Evolutionary conservation across 92 coral and sea anemone species (phyloP), one percentile per base, ranked within the genome.

Genomic region (Phymanthus crucifer): DNA sequence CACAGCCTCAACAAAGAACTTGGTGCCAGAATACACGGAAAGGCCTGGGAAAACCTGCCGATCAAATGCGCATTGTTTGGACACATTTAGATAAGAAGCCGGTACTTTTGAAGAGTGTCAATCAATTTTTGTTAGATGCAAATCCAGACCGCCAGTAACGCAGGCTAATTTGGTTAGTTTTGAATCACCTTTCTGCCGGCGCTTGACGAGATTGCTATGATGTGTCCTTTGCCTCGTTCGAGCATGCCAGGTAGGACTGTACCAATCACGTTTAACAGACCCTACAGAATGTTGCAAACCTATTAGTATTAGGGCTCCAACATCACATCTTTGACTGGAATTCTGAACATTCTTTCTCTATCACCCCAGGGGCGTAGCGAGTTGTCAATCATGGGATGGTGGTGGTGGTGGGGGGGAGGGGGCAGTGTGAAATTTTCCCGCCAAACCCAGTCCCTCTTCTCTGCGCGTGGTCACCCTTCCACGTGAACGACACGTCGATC

Each of bases 171-270:
- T 6, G 40, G 24, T 43, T 77, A 17, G 57, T 26, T 54, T 36
- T 57, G n/a, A n/a, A n/a, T n/a, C n/a, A 90, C 97, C 94, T 92
- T 92, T 70, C 97, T 75, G 17, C 97, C 97, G 11, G 90, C 92
- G 78, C 79, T 89, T 6, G 97, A 92, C 0, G 97, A 92, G 67
- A 92, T 83, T 72, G 83, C 90, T 26, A 92, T 68, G 68, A 92
- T 90, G 84, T 92, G 97, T 3, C 97, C 97, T 71, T 87, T 90
- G 73, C 88, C 83, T 85, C 90, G 82, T 46, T 82, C 90, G 64
- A 92, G 78, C 97, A 92, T 92, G 35, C 90, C 97, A 19, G 97
- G 94, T 2, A 92, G 82, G 40, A 92, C 97, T 4, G 87, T 87
- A 31, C 92, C 94, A 26, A 92, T 90, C 43, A 91, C 85, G 38